Evolutionary conservation across 2,113 vertebrate species (phyloP), one percentile per base, ranked within the genome.

Genomic region (Labeo rohita): DNA sequence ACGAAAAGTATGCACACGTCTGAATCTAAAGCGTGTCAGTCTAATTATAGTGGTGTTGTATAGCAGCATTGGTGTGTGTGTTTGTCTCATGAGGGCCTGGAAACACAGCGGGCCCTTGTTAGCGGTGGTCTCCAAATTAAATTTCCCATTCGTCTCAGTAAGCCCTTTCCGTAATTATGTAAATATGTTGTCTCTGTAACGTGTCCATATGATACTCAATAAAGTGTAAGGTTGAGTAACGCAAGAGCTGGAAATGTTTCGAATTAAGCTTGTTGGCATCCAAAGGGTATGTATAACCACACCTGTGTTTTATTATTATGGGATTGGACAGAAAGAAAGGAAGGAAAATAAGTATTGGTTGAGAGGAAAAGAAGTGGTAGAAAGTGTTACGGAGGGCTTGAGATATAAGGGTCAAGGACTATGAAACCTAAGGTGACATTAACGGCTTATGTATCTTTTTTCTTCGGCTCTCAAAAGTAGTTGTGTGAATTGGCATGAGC

Each of bases 291-390:
- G 73, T 45, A 36, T 84, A 66, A 82, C 84, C 87, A 89, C 94
- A 95, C 94, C 94, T 95, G 94, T 89, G 73, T 91, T 90, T 63
- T 85, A 95, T 95, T 95, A 95, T 80, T 85, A 47, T 82, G 5
- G 45, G 39, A 9, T 59, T 34, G 61, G 21, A 61, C 70, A 43
- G 68, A 61, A 54, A 34, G 49, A 70, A 86, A 78, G 68, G 83
- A 85, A 3, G 72, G 52, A 56, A 85, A 73, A 34, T 15, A 54
- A 18, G 49, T 61, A 61, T 80, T 76, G 87, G 28, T 80, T 56
- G 87, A 78, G n/a, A 34, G 28, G 76, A 88, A 70, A 81, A 74
- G 11, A 74, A 49, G 45, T 74, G 6, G 12, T 36, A 86, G 13
- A 12, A 79, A 73, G 50, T 75, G 39, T 78, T 78, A 11, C 9